phyloP scores from a whole-genome alignment of 2,888 invertebrate genomes.

The Orthosia gracilis region DNA sequence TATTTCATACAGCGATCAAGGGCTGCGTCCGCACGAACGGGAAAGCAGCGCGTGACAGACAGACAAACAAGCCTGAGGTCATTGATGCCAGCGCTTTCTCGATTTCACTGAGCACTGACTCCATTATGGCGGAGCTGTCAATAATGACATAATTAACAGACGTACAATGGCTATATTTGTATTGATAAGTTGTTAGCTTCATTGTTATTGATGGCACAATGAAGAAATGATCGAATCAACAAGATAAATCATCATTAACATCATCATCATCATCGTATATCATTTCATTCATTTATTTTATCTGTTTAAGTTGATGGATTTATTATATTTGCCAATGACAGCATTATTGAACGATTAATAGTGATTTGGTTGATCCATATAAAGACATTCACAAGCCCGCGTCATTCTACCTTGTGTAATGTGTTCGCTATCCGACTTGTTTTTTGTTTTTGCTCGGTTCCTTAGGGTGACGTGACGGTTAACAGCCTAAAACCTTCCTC shows the following conservation, averaged over 20 bases:
- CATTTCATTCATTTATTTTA: no score
- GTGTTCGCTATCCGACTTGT: no score
- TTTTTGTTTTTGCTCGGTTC: neutral
- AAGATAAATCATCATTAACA: conserved; percentile 29
- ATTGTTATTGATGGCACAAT: conserved; percentile 36
- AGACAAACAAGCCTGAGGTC: conserved; percentile 69
- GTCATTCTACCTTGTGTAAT: no score
- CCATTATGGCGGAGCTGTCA: conserved; percentile 48
- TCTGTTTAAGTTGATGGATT: conserved; percentile 23
- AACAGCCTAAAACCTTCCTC: neutral
- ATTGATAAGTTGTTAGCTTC: conserved; percentile 19
- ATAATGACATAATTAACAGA: conserved; percentile 55
- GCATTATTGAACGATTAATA: neutral
- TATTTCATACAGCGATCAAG: conserved; percentile 45
- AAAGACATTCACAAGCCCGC: no score
- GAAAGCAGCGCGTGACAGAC: conserved; percentile 69
- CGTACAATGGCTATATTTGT: conserved; percentile 40
- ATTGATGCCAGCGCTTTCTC: conserved; percentile 74
- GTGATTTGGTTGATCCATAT: neutral
- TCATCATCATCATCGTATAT: no score
- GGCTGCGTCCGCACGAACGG: conserved; percentile 50
- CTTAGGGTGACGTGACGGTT: neutral
- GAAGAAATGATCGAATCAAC: conserved; percentile 13
- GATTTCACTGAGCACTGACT: conserved; percentile 70
- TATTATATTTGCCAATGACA: neutral